Conservation (phyloP, 2,888 invertebrate species). For the Clunio marinus region DNA sequence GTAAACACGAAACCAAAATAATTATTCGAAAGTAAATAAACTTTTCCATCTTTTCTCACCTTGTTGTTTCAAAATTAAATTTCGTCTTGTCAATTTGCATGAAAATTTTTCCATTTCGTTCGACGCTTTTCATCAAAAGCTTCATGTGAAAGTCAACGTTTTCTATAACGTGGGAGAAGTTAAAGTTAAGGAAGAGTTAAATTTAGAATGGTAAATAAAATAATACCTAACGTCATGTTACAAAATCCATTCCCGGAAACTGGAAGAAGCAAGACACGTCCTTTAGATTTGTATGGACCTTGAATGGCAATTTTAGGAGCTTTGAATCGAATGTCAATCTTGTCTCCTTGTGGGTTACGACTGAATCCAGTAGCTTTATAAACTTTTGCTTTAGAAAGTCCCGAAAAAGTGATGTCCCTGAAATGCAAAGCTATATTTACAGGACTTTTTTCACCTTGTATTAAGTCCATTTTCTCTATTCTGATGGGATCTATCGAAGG, state of each 20-base stretch:
- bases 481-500: not conserved
- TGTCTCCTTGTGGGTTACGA: not conserved
- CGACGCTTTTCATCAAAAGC: constrained; percentile 27
- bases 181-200: too few species aligned
- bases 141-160: not conserved
- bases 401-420: not conserved
- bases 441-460: not conserved
- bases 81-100: constrained; percentile 44
- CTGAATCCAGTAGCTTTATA: not conserved
- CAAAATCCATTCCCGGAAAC: not conserved
- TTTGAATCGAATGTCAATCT: not conserved
- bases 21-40: not conserved
- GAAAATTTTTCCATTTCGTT: constrained; percentile 45
- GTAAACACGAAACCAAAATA: not conserved
- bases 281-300: not conserved
- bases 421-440: not conserved
- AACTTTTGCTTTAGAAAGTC: not conserved
- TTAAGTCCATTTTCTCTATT: not conserved
- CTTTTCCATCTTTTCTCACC: too few species aligned
- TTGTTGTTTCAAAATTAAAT: constrained; percentile 42
- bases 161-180: too few species aligned
- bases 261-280: not conserved
- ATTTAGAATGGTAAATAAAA: too few species aligned
- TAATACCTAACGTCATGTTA: not conserved
- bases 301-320: not conserved